Base-by-base conservation (phyloP, 1,140 invertebrate species). In the Euglossa dilemma region DNA sequence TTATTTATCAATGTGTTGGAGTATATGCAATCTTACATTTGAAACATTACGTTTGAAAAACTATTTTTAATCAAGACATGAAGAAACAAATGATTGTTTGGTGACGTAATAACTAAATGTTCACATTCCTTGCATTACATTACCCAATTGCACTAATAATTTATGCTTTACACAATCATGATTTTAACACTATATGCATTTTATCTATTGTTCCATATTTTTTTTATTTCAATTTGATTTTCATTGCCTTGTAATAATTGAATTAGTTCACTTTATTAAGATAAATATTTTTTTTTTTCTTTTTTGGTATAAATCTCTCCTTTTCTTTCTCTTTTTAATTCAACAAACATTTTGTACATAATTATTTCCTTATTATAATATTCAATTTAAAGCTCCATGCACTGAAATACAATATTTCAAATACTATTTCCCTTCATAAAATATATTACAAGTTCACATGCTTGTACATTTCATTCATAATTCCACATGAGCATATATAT, bases 151-250 rank as follows among this genome's bases (percentile, higher is more conserved):
- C 73, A 82, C 80, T 76, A 67, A 82, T n/a, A 18, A 67, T 82
- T 54, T 81, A 36, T 54, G 36, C n/a, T 76, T 6, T 52, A 67
- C 6, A 50, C 54, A 8, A 28, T 28, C 73, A 59, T 82, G 6
- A 82, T 57, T 43, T 82, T 73, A 45, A 80, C 36, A 74, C 50
- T 25, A 61, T 23, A 7, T 64, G 73, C 80, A 82, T 54, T 47
- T 23, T 72, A 56, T 47, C 45, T 73, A 28, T 82, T 6, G 20
- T 56, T 69, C 52, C 20, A 16, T 59, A 25, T 36, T 45, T 59
- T n/a, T 28, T 57, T 36, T n/a, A 57, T 45, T 80, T 3, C 64
- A 45, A 23, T 57, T 28, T 54, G 18, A 14, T 80, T 59, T 36
- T 61, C 12, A 70, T 50, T 36, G 25, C 12, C 25, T 28, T 14